A percentile compares a stretch with the other conserved stretches of the same genome.
phyloP scores from a whole-genome alignment of 2,797 vertebrate species.

The Philypnodon macrostomus region DNA sequence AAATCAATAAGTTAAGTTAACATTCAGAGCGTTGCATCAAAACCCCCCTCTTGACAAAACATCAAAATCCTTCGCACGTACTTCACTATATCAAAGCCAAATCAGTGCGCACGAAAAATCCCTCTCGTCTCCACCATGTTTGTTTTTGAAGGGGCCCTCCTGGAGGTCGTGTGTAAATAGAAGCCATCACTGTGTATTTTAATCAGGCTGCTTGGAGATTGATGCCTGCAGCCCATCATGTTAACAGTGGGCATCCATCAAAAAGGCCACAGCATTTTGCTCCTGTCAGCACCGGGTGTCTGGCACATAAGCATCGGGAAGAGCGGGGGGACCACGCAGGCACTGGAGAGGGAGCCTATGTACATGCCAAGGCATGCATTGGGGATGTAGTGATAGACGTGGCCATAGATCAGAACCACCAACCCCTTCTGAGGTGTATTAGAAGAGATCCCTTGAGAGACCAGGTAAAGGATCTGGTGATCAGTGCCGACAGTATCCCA shows the following conservation, averaged over 20 bases:
- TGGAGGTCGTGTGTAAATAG: conserved; percentile 29
- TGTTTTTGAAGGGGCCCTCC: conserved; percentile 3
- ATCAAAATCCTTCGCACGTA: neutral
- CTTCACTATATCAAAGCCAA: neutral
- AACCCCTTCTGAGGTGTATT: neutral
- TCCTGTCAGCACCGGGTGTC: conserved; percentile 47
- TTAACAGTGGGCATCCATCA: conserved; percentile 54
- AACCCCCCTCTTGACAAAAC: neutral
- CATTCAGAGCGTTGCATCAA: neutral
- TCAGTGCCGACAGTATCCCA: conserved; percentile 9
- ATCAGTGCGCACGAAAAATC: neutral
- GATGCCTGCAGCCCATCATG: conserved; percentile 39
- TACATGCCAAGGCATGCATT: neutral
- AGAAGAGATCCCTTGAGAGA: conserved; percentile 23
- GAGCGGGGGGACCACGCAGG: neutral
- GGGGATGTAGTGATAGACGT: conserved; percentile 11
- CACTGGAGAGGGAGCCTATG: neutral
- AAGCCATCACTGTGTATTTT: conserved; percentile 53
- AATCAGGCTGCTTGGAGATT: conserved; percentile 51
- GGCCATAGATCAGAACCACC: conserved; percentile 35
- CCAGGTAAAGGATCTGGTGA: conserved; percentile 42
- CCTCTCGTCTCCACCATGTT: neutral
- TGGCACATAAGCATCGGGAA: conserved; percentile 27
- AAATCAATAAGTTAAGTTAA: conserved; percentile 10
- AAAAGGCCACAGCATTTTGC: conserved; percentile 33